Conservation (phyloP, 1,140 invertebrate genomes). For the Antheraea mylitta region DNA sequence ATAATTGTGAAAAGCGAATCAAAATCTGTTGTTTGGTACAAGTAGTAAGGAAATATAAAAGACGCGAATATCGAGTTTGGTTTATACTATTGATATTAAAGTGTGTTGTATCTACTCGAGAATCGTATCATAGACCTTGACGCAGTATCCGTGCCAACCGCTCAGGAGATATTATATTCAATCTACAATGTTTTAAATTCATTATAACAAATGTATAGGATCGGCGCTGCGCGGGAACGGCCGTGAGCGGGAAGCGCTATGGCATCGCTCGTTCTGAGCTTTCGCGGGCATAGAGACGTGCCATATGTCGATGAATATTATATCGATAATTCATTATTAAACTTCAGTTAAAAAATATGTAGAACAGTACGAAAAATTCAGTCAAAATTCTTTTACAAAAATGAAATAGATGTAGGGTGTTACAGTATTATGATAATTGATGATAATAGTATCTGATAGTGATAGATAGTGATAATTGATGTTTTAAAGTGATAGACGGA, state of each 20-base stretch:
- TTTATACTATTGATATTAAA: background rate
- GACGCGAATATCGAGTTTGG: no score
- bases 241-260: background rate
- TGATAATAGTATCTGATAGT: no score
- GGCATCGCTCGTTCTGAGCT: slow-evolving; percentile 5
- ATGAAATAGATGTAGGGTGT: no score
- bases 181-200: background rate
- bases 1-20: no score
- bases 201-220: background rate
- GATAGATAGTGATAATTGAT: no score
- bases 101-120: background rate
- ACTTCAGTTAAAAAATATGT: no score
- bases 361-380: no score
- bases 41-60: no score
- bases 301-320: background rate
- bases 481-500: no score
- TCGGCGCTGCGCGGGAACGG: background rate
- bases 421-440: no score
- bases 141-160: background rate
- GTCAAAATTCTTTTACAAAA: no score
- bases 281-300: slow-evolving; percentile 1
- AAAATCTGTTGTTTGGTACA: no score
- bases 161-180: background rate
- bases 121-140: background rate
- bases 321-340: background rate